Percentiles rank a stretch among this genome's conserved stretches.
These are phyloP conservation scores for Andricus grossulariae DNA, from an alignment of 1,140 invertebrate species.

Conservation along the genomic window DNA sequence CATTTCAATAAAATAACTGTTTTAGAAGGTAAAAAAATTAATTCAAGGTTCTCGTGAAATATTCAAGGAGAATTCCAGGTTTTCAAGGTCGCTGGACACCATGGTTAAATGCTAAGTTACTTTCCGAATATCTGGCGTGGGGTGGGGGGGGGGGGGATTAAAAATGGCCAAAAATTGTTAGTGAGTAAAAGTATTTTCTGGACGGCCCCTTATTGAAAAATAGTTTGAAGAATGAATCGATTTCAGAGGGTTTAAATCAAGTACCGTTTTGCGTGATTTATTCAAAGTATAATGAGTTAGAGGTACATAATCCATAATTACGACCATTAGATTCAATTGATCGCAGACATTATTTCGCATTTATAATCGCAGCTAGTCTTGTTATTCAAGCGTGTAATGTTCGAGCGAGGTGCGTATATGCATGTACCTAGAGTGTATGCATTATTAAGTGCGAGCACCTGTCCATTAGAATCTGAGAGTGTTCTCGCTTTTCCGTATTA, in stretches of 20 bases:
- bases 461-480: constrained; percentile 43
- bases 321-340: constrained; percentile 22
- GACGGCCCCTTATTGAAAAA: too few relatives aligned
- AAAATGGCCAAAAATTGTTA: too few relatives aligned
- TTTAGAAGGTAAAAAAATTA: too few relatives aligned
- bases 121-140: too few relatives aligned
- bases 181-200: too few relatives aligned
- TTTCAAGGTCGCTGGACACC: too few relatives aligned
- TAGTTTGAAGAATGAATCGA: too few relatives aligned
- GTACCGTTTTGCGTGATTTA: constrained; percentile 5
- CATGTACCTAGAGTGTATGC: constrained; percentile 26
- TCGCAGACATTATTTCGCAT: constrained; percentile 26
- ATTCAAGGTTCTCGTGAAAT: too few relatives aligned
- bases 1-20: too few relatives aligned
- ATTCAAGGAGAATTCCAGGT: too few relatives aligned
- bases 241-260: neutral
- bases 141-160: too few relatives aligned
- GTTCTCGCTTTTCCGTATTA: constrained; percentile 48
- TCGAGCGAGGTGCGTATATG: constrained; percentile 20
- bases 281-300: constrained; percentile 7
- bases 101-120: too few relatives aligned
- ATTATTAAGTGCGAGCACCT: constrained; percentile 25
- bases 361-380: constrained; percentile 24
- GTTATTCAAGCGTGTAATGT: constrained; percentile 26
- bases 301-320: constrained; percentile 25